Base-by-base conservation (phyloP, 2,113 vertebrate genomes). In the Ia io region DNA sequence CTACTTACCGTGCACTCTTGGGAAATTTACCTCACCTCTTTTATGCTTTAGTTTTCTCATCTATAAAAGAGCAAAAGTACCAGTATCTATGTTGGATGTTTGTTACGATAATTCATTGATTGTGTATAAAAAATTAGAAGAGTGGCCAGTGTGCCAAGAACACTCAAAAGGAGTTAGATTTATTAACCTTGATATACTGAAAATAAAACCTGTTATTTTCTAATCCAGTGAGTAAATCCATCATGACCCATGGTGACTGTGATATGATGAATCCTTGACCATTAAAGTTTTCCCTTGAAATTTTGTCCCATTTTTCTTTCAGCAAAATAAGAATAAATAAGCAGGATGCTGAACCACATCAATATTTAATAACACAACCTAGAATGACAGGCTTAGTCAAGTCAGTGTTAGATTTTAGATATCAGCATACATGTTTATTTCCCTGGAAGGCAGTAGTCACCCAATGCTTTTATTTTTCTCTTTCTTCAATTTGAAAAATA, bases 401-500 rank as follows among this genome's bases (percentile, higher is more conserved):
- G 42, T 88, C 51, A 49, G 13, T 70, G 11, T 53, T 49, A 84
- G 30, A 53, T 92, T 93, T 94, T 51, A 76, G 23, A 61, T 22
- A 84, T 42, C 47, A 53, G 8, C 2, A 1, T 71, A 51, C 59
- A 4, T 65, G 3, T 82, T 85, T 92, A 85, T 77, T 67, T 88
- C 32, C 35, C 16, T 80, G 77, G 70, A 78, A 96, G 35, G 12
- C 5, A 49, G 16, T 17, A 42, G 10, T 32, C n/a, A 47, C 30
- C 53, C 18, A 49, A 42, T 23, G 10, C 23, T 94, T 87, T 53
- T 35, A 56, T 84, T 92, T 70, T 78, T 61, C 11, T 67, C 12
- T n/a, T 84, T 93, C 84, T 85, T 96, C 11, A 7, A 89, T 69
- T 88, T 92, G 42, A 91, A 95, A 95, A 95, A 61, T 44, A 65